Evolutionary conservation across 2,797 vertebrate species (phyloP).

Genomic region (Scolopax bukidnonensis): DNA sequence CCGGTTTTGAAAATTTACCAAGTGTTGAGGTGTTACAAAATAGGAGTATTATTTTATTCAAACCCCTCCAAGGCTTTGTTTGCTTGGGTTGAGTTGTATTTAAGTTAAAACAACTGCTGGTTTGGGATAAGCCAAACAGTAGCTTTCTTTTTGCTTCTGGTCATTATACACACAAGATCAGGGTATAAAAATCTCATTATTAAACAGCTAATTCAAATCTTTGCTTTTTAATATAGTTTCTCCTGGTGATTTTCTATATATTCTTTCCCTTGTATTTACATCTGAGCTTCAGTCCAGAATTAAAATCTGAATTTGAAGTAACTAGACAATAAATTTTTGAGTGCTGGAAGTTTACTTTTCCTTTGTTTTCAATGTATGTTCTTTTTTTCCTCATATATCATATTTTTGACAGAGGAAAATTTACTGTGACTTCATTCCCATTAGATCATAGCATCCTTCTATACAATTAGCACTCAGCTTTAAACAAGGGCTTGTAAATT

Average conservation of each 20-base stretch:
- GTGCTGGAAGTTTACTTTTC: neutral
- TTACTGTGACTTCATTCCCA: constrained; percentile 14
- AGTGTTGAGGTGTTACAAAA: neutral
- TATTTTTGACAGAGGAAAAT: neutral
- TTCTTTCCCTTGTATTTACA: neutral
- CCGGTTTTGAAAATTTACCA: neutral
- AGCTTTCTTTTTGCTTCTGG: constrained; percentile 14
- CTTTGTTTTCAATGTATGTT: neutral
- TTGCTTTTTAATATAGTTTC: neutral
- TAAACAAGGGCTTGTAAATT: constrained; percentile 9
- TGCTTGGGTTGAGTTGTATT: neutral
- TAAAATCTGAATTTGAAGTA: constrained; percentile 2
- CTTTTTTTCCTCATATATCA: neutral
- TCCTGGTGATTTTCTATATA: neutral
- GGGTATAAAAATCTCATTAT: neutral
- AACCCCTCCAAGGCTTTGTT: neutral
- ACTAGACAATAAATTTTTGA: neutral
- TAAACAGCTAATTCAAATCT: neutral
- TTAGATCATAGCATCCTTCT: constrained; percentile 42
- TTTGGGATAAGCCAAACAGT: neutral
- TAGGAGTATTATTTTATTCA: neutral
- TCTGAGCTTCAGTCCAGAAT: constrained; percentile 6
- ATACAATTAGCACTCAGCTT: neutral
- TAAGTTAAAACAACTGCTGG: neutral
- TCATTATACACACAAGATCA: neutral